A percentile compares a stretch with the other conserved stretches of the same genome.
Conservation (phyloP, 2,797 vertebrate species). For the Halcyon badia region DNA sequence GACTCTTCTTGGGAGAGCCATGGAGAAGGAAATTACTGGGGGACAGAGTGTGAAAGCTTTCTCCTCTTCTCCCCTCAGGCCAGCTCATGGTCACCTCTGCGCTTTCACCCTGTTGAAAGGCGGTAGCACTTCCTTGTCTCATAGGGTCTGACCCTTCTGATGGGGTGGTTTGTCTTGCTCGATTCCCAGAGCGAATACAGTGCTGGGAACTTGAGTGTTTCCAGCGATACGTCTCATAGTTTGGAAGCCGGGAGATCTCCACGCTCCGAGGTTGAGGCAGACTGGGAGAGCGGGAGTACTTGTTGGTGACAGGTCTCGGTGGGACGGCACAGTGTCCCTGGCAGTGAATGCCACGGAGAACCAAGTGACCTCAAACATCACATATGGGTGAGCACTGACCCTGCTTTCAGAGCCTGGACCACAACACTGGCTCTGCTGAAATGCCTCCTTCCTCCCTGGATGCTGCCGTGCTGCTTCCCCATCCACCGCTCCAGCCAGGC, state of each 20-base stretch:
- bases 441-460: rapidly evolving
- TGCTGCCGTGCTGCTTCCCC: rapidly evolving
- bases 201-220: neutral
- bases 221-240: rapidly evolving
- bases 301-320: neutral
- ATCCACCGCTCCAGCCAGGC: neutral
- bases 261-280: rapidly evolving
- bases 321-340: neutral
- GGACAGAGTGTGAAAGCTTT: neutral
- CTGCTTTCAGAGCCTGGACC: neutral
- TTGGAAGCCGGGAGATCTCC: neutral
- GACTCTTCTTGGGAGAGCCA: neutral
- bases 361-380: rapidly evolving
- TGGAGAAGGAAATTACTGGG: neutral
- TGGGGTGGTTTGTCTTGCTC: neutral
- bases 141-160: neutral
- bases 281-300: neutral
- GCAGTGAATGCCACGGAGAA: neutral
- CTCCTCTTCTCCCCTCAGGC: neutral
- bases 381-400: neutral
- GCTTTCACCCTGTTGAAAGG: neutral
- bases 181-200: neutral
- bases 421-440: neutral
- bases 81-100: rapidly evolving
- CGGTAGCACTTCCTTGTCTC: neutral